A percentile compares a stretch with the other conserved stretches of the same genome.
phyloP scores from a whole-genome alignment of 2,113 vertebrate species.

The Saguinus imperator region DNA sequence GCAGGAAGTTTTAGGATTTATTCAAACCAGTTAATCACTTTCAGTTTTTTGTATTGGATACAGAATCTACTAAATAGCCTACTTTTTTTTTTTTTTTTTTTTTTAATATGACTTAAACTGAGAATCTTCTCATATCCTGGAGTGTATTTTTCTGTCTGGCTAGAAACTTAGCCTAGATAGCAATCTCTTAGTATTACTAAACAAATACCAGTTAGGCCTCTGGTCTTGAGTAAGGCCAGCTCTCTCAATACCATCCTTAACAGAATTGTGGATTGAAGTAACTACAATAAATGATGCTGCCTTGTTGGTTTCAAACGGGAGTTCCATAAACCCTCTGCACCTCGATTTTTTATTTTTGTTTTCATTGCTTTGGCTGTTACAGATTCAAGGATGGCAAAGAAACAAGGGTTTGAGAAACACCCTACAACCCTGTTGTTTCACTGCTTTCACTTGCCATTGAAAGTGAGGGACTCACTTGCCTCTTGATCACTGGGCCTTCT shows the following conservation, averaged over 20 bases:
- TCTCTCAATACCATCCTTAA: conserved; percentile 47
- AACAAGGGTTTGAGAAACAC: background rate
- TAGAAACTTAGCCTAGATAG: conserved; percentile 52
- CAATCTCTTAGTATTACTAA: conserved; percentile 65
- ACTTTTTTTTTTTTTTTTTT: background rate
- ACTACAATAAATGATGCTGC: background rate
- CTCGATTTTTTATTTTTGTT: background rate
- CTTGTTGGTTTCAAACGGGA: background rate
- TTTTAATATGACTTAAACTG: conserved; percentile 9
- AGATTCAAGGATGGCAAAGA: background rate
- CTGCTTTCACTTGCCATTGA: background rate
- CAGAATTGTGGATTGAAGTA: conserved; percentile 4
- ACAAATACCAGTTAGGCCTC: conserved; percentile 57
- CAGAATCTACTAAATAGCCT: background rate
- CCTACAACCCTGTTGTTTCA: background rate
- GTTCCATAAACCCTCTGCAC: background rate
- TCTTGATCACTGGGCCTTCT: background rate
- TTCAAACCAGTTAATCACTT: background rate
- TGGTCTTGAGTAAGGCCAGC: conserved; percentile 61
- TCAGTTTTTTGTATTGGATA: background rate
- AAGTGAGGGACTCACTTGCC: background rate
- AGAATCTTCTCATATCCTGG: conserved; percentile 22
- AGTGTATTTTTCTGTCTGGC: conserved; percentile 47
- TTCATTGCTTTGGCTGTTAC: background rate
- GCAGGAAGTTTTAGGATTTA: background rate